Conservation (phyloP, 1,140 invertebrate species). For the Oscheius sp. region DNA sequence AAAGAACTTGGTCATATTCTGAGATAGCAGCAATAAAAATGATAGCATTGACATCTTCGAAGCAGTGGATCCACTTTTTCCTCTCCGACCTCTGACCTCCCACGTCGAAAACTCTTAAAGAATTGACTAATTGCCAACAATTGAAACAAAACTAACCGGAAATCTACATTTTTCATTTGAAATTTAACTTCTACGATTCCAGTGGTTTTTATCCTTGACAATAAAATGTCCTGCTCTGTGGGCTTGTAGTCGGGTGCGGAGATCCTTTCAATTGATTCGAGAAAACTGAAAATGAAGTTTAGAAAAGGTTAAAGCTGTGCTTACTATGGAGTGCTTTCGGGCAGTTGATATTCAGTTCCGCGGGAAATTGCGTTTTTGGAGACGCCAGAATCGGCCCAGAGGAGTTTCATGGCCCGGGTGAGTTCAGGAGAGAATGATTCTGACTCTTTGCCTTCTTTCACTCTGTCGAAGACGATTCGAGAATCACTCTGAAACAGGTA, state of each 20-base stretch:
- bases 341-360: constrained; percentile 65
- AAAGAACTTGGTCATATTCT: constrained; percentile 60
- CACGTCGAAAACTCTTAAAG: constrained; percentile 64
- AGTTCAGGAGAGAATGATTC: constrained; percentile 52
- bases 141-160: constrained; percentile 40
- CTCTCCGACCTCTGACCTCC: constrained; percentile 66
- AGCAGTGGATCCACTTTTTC: constrained; percentile 66
- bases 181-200: constrained; percentile 89
- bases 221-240: constrained; percentile 92
- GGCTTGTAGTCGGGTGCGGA: constrained; percentile 85
- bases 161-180: constrained; percentile 64
- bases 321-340: constrained; percentile 65
- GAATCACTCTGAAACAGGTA: constrained; percentile 26
- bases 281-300: constrained; percentile 71
- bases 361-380: constrained; percentile 57
- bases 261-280: constrained; percentile 88
- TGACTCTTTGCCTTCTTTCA: constrained; percentile 58
- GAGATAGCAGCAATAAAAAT: constrained; percentile 62
- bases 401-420: constrained; percentile 49
- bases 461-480: constrained; percentile 45
- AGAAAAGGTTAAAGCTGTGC: constrained; percentile 79
- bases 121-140: background rate
- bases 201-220: constrained; percentile 91
- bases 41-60: constrained; percentile 64
- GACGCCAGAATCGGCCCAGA: constrained; percentile 63